A percentile compares a stretch with the other conserved stretches of the same genome.
Evolutionary conservation across 2,797 vertebrate genomes (phyloP).

Genomic region (Sternarchorhynchus goeldii): DNA sequence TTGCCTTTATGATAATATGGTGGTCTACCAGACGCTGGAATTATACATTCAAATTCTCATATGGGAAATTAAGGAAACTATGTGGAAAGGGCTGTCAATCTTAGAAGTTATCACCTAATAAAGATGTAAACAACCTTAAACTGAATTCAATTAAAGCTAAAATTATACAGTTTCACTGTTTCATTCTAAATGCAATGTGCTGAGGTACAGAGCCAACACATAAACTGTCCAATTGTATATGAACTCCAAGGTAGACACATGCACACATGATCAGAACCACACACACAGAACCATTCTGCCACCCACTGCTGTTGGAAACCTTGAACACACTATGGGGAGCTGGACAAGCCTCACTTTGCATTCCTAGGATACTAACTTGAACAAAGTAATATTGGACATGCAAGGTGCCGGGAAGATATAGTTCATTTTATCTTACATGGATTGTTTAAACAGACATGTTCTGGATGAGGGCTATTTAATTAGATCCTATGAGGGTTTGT

Average conservation of each 20-base stretch:
- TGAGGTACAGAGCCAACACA: slow-evolving; percentile 1
- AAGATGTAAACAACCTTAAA: background rate
- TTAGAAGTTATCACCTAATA: background rate
- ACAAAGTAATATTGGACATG: slow-evolving; percentile 42
- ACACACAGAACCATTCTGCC: background rate
- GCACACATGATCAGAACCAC: background rate
- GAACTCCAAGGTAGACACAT: background rate
- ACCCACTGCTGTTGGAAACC: background rate
- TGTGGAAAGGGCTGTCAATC: background rate
- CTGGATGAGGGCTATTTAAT: background rate
- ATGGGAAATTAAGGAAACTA: too few species aligned
- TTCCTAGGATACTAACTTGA: slow-evolving; percentile 15
- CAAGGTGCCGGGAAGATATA: slow-evolving; percentile 26
- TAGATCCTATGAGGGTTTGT: too few species aligned
- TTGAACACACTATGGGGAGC: background rate
- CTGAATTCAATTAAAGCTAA: too few species aligned
- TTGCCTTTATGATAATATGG: too few species aligned
- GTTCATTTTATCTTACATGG: slow-evolving; percentile 11
- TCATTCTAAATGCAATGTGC: background rate
- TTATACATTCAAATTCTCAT: too few species aligned
- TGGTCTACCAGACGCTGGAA: too few species aligned
- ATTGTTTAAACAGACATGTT: slow-evolving; percentile 15
- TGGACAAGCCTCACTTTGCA: slow-evolving; percentile 9
- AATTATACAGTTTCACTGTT: background rate
- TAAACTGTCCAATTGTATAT: background rate